Evolutionary conservation across 2,113 vertebrate genomes (phyloP).

Genomic region (Meleagris gallopavo): DNA sequence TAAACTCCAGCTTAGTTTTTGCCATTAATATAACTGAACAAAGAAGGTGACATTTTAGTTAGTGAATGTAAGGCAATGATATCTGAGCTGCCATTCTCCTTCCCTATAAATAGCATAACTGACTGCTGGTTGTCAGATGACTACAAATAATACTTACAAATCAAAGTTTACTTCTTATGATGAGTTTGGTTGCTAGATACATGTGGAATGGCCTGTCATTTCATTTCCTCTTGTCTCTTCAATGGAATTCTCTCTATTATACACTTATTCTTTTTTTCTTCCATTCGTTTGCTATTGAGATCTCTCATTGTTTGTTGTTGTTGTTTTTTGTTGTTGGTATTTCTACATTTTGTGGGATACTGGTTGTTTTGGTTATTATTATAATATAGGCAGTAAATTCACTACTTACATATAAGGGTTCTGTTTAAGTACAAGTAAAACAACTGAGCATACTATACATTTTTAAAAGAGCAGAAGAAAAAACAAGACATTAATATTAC

Average conservation of each 20-base stretch:
- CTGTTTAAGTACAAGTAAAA: background rate
- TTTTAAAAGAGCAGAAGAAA: background rate
- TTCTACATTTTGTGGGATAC: background rate
- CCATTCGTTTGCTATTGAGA: background rate
- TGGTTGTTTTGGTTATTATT: background rate
- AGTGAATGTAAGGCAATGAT: background rate
- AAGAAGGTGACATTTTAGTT: background rate
- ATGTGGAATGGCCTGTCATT: background rate
- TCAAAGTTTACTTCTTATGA: background rate
- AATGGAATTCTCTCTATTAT: background rate
- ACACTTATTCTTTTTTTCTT: background rate
- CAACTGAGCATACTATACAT: background rate
- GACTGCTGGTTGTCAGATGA: background rate
- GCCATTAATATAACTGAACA: background rate
- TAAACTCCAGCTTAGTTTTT: background rate
- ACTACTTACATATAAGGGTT: background rate
- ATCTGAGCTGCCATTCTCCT: background rate
- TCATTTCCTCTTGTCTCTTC: background rate
- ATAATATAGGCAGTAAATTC: background rate
- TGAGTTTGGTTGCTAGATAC: background rate
- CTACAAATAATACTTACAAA: background rate
- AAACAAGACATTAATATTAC: background rate
- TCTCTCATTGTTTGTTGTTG: background rate
- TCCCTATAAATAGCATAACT: background rate
- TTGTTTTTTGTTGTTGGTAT: background rate